Evolutionary conservation across 1,140 invertebrate genomes (phyloP), one percentile per base, ranked within the genome.

Genomic region (Drosophila kanapiae): DNA sequence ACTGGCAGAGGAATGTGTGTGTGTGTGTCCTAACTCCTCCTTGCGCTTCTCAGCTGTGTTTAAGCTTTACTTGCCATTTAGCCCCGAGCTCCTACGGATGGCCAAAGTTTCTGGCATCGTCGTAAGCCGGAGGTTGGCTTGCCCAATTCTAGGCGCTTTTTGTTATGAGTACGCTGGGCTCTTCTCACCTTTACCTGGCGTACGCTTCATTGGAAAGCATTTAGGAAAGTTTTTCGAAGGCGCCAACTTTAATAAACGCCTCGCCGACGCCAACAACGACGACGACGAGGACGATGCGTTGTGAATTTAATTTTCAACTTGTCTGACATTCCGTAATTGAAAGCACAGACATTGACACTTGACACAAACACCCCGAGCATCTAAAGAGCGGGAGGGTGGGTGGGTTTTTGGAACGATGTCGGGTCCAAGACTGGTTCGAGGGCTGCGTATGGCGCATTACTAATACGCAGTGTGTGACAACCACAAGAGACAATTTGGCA

Each of bases 401-500:
- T 5, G 38, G 27, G 42, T n/a, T n/a, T n/a, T n/a, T n/a, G n/a
- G n/a, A n/a, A n/a, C n/a, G 35, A 48, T 54, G 62, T 40, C 23
- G 47, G 48, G 56, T 38, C 31, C 54, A 40, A 54, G 61, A 57
- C 35, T 35, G 35, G 35, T 38, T 56, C 56, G 58, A 65, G 35
- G 48, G 75, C 38, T 56, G 62, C 78, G 78, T 84, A 81, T 84
- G 81, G 85, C 85, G 78, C 84, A 88, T 88, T 88, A 88, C 84
- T 88, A 88, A 88, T 88, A 88, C 84, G 84, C 84, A 88, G 81
- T 88, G 85, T 88, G 84, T 84, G 85, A 90, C 85, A 90, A 90
- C 84, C 84, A 81, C 84, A 88, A 90, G 85, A 90, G 84, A 88
- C 84, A 88, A 88, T 88, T 88, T 88, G 84, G 84, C 84, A 88